These are phyloP conservation scores for Neoscelio sp. DNA, from an alignment of 2,888 invertebrate genomes.

Conservation along the genomic window DNA sequence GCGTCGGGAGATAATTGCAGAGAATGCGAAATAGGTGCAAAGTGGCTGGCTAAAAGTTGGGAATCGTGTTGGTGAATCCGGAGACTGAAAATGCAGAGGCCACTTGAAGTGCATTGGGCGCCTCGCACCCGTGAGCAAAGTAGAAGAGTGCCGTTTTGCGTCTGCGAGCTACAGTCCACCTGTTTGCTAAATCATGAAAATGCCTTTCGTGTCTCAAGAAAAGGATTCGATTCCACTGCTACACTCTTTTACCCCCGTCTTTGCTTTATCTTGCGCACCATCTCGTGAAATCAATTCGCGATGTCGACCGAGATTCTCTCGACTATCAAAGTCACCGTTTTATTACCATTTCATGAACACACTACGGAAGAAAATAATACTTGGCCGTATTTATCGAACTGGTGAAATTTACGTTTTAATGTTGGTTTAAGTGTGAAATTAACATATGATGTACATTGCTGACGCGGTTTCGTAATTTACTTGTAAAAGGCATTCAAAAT, in stretches of 20 bases:
- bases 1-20: conserved; percentile 27
- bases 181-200: conserved; percentile 41
- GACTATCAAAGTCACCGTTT: conserved; percentile 51
- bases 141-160: conserved; percentile 35
- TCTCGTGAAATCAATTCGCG: conserved; percentile 55
- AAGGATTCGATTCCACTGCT: conserved; percentile 16
- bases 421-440: conserved; percentile 35
- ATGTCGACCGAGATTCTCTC: conserved; percentile 29
- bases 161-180: neutral
- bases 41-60: conserved; percentile 52
- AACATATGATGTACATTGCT: conserved; percentile 49
- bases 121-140: conserved; percentile 11
- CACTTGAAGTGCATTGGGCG: conserved; percentile 3
- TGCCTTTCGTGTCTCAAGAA: conserved; percentile 29
- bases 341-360: conserved; percentile 59
- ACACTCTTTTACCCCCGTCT: neutral
- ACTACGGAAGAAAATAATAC: conserved; percentile 42
- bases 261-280: conserved; percentile 13
- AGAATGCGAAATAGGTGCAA: conserved; percentile 40
- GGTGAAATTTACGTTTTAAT: conserved; percentile 39
- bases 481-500: conserved; percentile 9
- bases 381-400: conserved; percentile 39
- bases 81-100: conserved; percentile 26
- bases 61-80: conserved; percentile 42
- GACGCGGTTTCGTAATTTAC: conserved; percentile 44